A percentile compares a stretch with the other conserved stretches of the same genome.
phyloP scores from a whole-genome alignment of 2,888 invertebrate species.

The Thymelicus sylvestris region DNA sequence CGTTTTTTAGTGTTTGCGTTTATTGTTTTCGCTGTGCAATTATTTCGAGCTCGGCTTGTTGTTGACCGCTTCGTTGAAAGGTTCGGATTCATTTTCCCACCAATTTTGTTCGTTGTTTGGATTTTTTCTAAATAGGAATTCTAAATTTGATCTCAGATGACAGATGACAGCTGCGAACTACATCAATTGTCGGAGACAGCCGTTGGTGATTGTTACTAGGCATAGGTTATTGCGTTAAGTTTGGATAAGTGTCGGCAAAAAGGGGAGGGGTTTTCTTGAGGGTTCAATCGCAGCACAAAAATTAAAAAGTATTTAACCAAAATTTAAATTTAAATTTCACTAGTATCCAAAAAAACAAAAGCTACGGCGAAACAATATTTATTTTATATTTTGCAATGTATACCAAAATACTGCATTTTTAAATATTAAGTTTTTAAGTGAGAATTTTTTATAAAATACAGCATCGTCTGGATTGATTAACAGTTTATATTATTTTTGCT shows the following conservation, averaged over 20 bases:
- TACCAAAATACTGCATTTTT: slow-evolving; percentile 85
- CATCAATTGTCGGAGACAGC: slow-evolving; percentile 68
- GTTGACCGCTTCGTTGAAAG: slow-evolving; percentile 67
- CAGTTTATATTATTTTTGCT: slow-evolving; percentile 63
- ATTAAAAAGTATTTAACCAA: slow-evolving; percentile 44
- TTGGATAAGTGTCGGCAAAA: slow-evolving; percentile 80
- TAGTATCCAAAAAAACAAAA: slow-evolving; percentile 40
- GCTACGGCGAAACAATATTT: slow-evolving; percentile 71
- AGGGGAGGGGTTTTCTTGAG: slow-evolving; percentile 19
- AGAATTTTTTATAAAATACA: slow-evolving; percentile 66
- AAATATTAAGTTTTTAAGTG: slow-evolving; percentile 78
- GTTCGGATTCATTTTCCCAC: slow-evolving; percentile 56
- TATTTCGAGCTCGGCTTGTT: slow-evolving; percentile 71
- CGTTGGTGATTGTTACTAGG: slow-evolving; percentile 75
- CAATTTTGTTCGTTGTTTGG: slow-evolving; percentile 57
- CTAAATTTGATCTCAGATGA: slow-evolving; percentile 80
- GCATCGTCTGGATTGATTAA: slow-evolving; percentile 55
- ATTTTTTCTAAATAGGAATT: slow-evolving; percentile 55
- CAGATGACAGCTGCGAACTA: slow-evolving; percentile 77
- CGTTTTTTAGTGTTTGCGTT: slow-evolving; percentile 73
- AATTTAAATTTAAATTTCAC: slow-evolving; percentile 37
- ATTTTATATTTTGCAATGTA: slow-evolving; percentile 77
- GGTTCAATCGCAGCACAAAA: slow-evolving; percentile 54
- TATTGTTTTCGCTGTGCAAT: slow-evolving; percentile 83
- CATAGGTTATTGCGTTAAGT: slow-evolving; percentile 72